Conservation (phyloP, 2,888 invertebrate species). For the Teinopalpus imperialis region DNA sequence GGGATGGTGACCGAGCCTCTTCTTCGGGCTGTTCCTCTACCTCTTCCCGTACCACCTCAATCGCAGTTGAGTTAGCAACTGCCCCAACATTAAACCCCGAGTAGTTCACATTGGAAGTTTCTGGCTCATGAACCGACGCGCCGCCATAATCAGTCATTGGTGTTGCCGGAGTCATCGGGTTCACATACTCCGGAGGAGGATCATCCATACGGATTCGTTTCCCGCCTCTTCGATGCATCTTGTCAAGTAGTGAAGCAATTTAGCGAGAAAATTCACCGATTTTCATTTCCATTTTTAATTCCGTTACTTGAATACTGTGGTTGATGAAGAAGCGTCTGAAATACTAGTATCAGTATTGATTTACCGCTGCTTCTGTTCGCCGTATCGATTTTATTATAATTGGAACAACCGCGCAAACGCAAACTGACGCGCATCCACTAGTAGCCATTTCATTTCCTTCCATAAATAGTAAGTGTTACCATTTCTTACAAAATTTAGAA, state of each 20-base stretch:
- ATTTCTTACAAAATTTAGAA: no score
- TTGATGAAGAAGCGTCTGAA: neutral
- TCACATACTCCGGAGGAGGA: slow-evolving; percentile 93
- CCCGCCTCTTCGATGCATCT: slow-evolving; percentile 91
- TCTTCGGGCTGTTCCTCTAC: slow-evolving; percentile 63
- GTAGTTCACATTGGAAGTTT: slow-evolving; percentile 71
- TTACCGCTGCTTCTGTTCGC: no score
- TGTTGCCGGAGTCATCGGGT: slow-evolving; percentile 80
- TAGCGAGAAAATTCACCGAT: neutral
- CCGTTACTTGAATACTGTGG: neutral
- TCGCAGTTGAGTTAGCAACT: slow-evolving; percentile 55
- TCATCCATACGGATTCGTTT: slow-evolving; percentile 97
- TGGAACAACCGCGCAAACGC: slow-evolving; percentile 1
- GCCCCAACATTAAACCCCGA: slow-evolving; percentile 61
- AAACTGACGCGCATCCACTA: neutral
- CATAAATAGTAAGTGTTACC: no score
- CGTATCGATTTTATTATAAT: neutral
- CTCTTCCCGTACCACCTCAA: slow-evolving; percentile 59
- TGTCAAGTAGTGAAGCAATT: slow-evolving; percentile 32
- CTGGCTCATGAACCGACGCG: slow-evolving; percentile 74
- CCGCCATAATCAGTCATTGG: slow-evolving; percentile 81
- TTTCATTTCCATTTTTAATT: slow-evolving; percentile 6
- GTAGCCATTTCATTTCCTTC: no score
- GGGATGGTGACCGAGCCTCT: slow-evolving; percentile 80
- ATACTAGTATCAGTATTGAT: neutral